Evolutionary conservation across 2,113 vertebrate genomes (phyloP), one percentile per base, ranked within the genome.

Genomic region (Maccullochella peelii): DNA sequence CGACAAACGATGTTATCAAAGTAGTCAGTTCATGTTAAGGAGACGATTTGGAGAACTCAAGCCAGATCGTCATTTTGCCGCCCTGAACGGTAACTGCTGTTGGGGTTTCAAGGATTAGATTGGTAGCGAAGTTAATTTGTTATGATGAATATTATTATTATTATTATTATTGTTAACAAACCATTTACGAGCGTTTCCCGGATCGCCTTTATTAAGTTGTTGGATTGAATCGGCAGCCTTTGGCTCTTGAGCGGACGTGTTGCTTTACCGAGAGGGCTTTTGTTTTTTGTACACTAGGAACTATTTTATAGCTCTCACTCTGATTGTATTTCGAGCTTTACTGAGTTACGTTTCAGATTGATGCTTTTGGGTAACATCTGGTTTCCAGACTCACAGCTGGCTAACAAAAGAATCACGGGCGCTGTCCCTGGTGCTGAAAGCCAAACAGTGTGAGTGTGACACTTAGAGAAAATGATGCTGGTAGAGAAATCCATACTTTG

Each of bases 351-450:
- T 82, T 88, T 68, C 1, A 70, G 23, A 68, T 33, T 14, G 27
- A 70, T 21, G 78, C 36, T 58, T 68, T 25, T 40, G 42, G 65
- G 72, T 36, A 65, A 75, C 73, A 82, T 81, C 61, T 85, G 80
- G 30, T 67, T 82, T 82, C 44, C 69, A 62, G 55, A 52, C n/a
- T 30, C 42, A 15, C 78, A 83, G 59, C 71, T 74, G 74, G 55
- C 20, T 1, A 23, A 27, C 7, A 23, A 16, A 47, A 33, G 14
- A 74, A 15, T 59, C 62, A 12, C 65, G 86, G 92, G 85, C 90
- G 88, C 93, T 94, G 93, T 92, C 94, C 79, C 11, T 55, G 91
- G 92, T 94, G 82, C 92, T 94, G 90, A 83, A 88, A 71, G 23
- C 6, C 67, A 77, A 80, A 73, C 52, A 30, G 42, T 1, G 42